Conservation (phyloP, 2,888 invertebrate species). For the Lamproptera curius region DNA sequence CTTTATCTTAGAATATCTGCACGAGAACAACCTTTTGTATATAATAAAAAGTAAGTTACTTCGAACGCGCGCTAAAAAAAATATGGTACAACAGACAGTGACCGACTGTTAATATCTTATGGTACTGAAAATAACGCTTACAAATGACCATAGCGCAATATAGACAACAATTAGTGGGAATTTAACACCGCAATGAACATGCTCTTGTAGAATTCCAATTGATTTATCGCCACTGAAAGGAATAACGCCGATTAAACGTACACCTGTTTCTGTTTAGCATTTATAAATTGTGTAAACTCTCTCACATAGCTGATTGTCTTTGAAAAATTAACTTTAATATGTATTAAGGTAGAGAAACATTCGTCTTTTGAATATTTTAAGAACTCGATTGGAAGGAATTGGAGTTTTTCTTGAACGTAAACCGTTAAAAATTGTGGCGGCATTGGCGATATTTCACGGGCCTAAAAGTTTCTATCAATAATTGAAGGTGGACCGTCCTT, state of each 20-base stretch:
- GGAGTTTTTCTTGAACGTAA: conserved; percentile 54
- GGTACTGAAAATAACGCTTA: background rate
- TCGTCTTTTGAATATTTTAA: conserved; percentile 6
- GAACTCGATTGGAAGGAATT: background rate
- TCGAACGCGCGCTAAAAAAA: no score
- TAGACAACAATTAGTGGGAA: conserved; percentile 1
- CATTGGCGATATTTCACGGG: conserved; percentile 68
- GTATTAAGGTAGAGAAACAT: conserved; percentile 8
- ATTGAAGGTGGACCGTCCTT: conserved; percentile 65
- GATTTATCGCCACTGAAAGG: background rate
- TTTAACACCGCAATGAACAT: background rate
- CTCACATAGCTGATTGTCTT: background rate
- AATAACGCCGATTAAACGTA: background rate
- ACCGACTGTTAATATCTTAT: background rate
- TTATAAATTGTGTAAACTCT: conserved; percentile 1
- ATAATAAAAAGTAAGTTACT: no score
- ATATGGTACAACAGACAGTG: background rate
- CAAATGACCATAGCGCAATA: background rate
- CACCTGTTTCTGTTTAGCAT: conserved; percentile 7
- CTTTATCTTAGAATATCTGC: no score
- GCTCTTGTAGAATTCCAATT: background rate
- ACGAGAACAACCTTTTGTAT: no score
- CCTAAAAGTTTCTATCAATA: conserved; percentile 75
- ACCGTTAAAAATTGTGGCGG: conserved; percentile 59
- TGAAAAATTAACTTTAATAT: background rate